Base-by-base conservation (phyloP, 2,888 invertebrate species). In the Nebria salina region DNA sequence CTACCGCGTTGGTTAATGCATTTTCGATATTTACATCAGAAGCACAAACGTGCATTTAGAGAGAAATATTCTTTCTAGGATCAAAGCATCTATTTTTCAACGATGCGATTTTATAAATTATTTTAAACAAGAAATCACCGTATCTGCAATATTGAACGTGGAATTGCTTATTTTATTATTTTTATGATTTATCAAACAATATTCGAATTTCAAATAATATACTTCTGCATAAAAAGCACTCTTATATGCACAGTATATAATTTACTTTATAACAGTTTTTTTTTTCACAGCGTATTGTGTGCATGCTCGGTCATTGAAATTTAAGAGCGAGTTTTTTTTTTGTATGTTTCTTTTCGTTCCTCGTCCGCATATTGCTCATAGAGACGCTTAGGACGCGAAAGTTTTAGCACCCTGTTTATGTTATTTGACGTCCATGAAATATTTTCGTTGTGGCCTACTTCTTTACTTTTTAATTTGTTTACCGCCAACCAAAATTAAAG, bases 401-500 rank as follows among this genome's bases (percentile, higher is more conserved):
- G 76, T 75, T 77, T 77, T 65, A 64, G 65, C 68, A 13, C 26
- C 64, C 34, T 79, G 79, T 79, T 79, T 79, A 79, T 68, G 79
- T 74, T 79, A 79, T 79, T 79, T 79, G 79, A 79, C 78, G 70
- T 75, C 64, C 75, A 74, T 79, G 79, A 79, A 79, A 79, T 42
- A 79, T 79, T 74, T 66, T 75, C 74, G 74, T 54, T 43, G 75
- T 75, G 79, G 75, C 79, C 79, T 79, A 79, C 74, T 79, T 79
- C 54, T 75, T 73, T 25, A 79, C 64, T 79, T 79, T 79, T 79
- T 79, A 79, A 79, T 79, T 79, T 79, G 79, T 79, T 75, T 75
- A 66, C 74, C 70, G 65, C 65, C 75, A 74, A 26, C 34, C 41
- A 43, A 75, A 79, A 79, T 79, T 79, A 79, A 79, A 79, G 74